Percentiles rank a stretch among this genome's conserved stretches.
These are phyloP conservation scores for Acanthisitta chloris DNA, from an alignment of 2,113 vertebrate genomes.

Conservation along the genomic window DNA sequence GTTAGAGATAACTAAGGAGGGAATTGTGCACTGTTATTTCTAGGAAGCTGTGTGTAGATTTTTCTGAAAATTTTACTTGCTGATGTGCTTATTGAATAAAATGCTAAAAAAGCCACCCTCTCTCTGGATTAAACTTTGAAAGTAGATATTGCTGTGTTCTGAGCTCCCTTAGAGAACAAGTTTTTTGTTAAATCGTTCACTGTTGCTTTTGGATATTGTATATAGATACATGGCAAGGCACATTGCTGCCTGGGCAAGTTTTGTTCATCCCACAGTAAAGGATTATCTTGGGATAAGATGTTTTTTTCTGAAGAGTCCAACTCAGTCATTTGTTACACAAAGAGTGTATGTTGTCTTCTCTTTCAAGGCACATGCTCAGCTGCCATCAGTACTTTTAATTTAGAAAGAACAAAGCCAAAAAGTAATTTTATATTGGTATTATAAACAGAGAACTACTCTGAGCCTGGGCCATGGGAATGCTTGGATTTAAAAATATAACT, in stretches of 20 bases:
- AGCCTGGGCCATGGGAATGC: not conserved
- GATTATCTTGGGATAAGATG: not conserved
- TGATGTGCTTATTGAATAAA: conserved; percentile 73
- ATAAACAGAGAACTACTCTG: not conserved
- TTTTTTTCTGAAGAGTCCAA: not conserved
- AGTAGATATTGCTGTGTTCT: conserved; percentile 64
- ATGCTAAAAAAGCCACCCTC: not conserved
- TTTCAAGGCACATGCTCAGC: not conserved
- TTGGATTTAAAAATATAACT: not conserved
- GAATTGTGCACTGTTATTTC: not conserved
- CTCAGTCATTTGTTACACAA: not conserved
- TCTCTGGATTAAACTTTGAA: not conserved
- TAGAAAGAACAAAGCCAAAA: not conserved
- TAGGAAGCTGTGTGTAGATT: not conserved
- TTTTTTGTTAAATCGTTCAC: not conserved
- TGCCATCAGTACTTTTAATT: not conserved
- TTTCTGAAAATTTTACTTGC: not conserved
- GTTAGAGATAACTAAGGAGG: not conserved
- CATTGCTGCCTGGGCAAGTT: not conserved
- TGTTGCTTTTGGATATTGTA: not conserved
- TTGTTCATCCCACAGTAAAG: not conserved
- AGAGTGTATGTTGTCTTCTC: not conserved
- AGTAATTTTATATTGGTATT: not conserved
- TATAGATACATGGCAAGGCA: rapidly evolving
- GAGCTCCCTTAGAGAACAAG: not conserved